Evolutionary conservation across 1,140 invertebrate species (phyloP).

Genomic region (Brachionus calyciflorus): DNA sequence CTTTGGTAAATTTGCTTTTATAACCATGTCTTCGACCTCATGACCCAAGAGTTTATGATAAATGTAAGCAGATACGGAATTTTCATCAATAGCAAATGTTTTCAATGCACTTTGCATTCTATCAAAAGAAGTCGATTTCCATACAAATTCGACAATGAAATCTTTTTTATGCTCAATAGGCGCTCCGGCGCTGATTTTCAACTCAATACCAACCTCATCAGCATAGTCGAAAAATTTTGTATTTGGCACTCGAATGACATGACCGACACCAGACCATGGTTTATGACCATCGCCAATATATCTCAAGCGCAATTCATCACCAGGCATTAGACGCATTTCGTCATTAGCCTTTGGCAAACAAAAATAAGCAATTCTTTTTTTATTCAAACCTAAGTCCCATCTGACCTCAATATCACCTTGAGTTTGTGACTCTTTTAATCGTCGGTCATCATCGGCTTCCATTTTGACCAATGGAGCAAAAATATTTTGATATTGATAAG

Average conservation of each 20-base stretch:
- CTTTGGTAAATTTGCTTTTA: conserved; percentile 80
- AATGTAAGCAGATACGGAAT: conserved; percentile 92
- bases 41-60: conserved; percentile 94
- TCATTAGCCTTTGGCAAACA: conserved; percentile 36
- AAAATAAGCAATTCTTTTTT: conserved; percentile 81
- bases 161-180: conserved; percentile 87
- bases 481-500: conserved; percentile 97
- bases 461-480: conserved; percentile 94
- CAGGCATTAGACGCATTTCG: conserved; percentile 99
- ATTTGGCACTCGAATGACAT: conserved; percentile 97
- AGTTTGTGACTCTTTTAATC: conserved; percentile 94
- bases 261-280: conserved; percentile 85
- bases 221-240: conserved; percentile 75
- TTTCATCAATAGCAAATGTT: conserved; percentile 92
- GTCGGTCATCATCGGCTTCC: conserved; percentile 97
- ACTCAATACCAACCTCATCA: conserved; percentile 93
- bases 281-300: conserved; percentile 85
- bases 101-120: conserved; percentile 91
- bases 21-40: conserved; percentile 87
- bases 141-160: conserved; percentile 98
- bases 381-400: conserved; percentile 97
- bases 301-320: conserved; percentile 88
- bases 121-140: conserved; percentile 99
- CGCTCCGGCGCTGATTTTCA: conserved; percentile 83
- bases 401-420: conserved; percentile 96